Evolutionary conservation across 1,140 invertebrate genomes (phyloP).

Genomic region (Drosophila repletoides): DNA sequence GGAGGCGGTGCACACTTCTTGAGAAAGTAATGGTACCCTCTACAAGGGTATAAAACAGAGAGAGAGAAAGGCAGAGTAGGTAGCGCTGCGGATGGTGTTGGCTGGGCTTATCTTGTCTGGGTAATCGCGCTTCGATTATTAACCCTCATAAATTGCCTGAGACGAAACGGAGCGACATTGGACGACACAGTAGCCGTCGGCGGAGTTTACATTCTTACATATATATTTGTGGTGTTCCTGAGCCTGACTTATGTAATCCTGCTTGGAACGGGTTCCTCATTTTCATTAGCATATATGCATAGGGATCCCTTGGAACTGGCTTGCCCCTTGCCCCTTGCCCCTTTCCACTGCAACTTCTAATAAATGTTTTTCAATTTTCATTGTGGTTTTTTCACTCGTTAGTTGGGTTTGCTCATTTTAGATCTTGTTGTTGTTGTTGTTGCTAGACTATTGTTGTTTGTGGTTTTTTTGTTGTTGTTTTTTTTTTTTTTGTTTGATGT

Average conservation of each 20-base stretch:
- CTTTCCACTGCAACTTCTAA: conserved; percentile 37
- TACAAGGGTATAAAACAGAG: neutral
- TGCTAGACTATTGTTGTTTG: conserved; percentile 56
- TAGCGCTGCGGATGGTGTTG: conserved; percentile 20
- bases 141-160: conserved; percentile 67
- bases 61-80: conserved; percentile 9
- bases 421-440: conserved; percentile 1
- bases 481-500: conserved; percentile 3
- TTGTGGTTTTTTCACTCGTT: conserved; percentile 52
- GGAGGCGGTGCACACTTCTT: too few relatives aligned
- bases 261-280: conserved; percentile 22
- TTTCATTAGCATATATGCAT: conserved; percentile 60
- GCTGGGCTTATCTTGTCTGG: conserved; percentile 57
- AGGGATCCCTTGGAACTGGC: neutral
- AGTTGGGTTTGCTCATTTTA: conserved; percentile 1
- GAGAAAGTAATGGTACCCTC: too few relatives aligned
- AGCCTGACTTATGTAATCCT: conserved; percentile 41
- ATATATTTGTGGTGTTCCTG: neutral
- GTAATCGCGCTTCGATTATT: conserved; percentile 74
- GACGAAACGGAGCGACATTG: neutral
- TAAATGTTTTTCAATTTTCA: conserved; percentile 80
- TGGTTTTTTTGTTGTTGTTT: conserved; percentile 37
- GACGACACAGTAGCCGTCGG: conserved; percentile 53
- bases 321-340: neutral
- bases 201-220: too few relatives aligned